Conservation (phyloP, 2,113 vertebrate species). For the Centropus unirufus region DNA sequence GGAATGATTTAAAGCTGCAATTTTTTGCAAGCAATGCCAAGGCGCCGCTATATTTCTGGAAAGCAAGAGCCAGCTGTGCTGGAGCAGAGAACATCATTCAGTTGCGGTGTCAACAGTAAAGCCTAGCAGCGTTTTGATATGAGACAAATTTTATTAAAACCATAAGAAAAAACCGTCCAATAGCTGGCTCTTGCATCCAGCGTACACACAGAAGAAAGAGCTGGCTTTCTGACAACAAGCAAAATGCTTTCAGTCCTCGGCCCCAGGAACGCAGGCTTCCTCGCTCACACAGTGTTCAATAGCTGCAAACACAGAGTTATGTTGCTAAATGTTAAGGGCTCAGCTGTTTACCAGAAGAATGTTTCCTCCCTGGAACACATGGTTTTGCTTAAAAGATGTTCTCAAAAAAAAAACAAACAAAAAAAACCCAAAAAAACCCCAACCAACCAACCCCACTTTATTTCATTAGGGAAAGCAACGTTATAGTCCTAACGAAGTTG, state of each 20-base stretch:
- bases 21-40: constrained; percentile 40
- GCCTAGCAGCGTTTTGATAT: not conserved
- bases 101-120: accelerated
- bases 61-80: constrained; percentile 27
- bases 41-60: constrained; percentile 21
- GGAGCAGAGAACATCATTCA: not conserved
- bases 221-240: constrained; percentile 44
- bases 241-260: constrained; percentile 50
- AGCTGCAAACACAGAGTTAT: constrained; percentile 56
- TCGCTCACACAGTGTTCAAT: constrained; percentile 58
- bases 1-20: not conserved
- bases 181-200: constrained; percentile 39
- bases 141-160: constrained; percentile 57
- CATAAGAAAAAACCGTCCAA: constrained; percentile 37
- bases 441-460: not conserved
- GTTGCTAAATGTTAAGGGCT: constrained; percentile 65
- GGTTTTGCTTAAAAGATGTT: constrained; percentile 68
- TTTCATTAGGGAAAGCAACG: constrained; percentile 48
- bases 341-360: constrained; percentile 71
- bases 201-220: not conserved
- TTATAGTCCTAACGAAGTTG: constrained; percentile 15
- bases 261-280: constrained; percentile 36
- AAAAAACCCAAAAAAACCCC: no score
- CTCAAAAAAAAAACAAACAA: not conserved
- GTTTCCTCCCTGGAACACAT: constrained; percentile 61